Conservation (phyloP, 1,140 invertebrate genomes). For the Drosophila kurseongensis region DNA sequence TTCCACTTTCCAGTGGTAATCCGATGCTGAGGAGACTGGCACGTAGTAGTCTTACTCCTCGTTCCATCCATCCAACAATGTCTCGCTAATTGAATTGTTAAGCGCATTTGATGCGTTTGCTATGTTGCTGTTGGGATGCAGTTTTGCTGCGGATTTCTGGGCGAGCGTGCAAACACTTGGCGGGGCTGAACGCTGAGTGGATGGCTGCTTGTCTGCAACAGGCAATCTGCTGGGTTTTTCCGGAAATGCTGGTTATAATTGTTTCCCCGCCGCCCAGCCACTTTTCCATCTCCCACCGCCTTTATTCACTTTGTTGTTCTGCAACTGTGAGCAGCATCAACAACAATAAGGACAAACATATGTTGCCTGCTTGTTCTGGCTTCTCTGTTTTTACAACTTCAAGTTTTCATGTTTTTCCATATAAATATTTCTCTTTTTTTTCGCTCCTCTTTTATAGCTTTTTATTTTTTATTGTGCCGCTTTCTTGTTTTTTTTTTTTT, state of each 20-base stretch:
- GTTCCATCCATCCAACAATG: conserved; percentile 22
- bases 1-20: conserved; percentile 13
- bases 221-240: conserved; percentile 57
- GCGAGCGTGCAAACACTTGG: conserved; percentile 29
- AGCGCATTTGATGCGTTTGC: conserved; percentile 68
- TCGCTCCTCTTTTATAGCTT: conserved; percentile 21
- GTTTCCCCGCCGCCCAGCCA: conserved; percentile 29
- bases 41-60: no score
- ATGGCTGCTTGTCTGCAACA: conserved; percentile 48
- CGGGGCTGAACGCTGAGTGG: conserved; percentile 11
- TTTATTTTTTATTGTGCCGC: conserved; percentile 34
- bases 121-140: conserved; percentile 62
- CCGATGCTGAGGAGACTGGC: conserved; percentile 2
- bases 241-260: conserved; percentile 65
- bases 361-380: conserved; percentile 44
- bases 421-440: conserved; percentile 1
- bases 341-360: conserved; percentile 42
- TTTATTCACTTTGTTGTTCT: conserved; percentile 45
- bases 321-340: conserved; percentile 47
- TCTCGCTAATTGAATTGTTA: conserved; percentile 70
- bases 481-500: conserved; percentile 21
- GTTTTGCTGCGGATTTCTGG: conserved; percentile 53
- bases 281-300: conserved; percentile 29
- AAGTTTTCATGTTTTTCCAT: conserved; percentile 44
- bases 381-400: conserved; percentile 45